Evolutionary conservation across 2,888 invertebrate species (phyloP).

Genomic region (Limenitis arthemis): DNA sequence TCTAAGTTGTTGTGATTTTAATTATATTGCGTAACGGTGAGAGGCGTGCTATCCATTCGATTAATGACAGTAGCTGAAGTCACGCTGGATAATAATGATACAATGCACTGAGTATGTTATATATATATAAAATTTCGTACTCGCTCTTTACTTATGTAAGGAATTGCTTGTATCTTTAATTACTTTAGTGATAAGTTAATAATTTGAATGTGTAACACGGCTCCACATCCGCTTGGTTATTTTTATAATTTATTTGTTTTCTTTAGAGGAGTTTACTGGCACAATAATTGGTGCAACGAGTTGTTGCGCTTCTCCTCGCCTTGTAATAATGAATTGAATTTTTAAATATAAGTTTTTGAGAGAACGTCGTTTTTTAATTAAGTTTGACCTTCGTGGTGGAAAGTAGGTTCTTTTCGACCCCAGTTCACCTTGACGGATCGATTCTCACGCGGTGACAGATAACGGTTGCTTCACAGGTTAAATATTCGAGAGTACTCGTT

Average conservation of each 20-base stretch:
- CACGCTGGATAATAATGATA: conserved; percentile 4
- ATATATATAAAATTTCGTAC: conserved; percentile 6
- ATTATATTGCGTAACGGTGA: conserved; percentile 30
- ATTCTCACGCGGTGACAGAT: conserved; percentile 42
- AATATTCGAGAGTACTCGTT: conserved; percentile 9
- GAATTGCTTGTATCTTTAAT: conserved; percentile 7
- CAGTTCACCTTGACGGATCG: conserved; percentile 47
- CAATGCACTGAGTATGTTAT: conserved; percentile 6
- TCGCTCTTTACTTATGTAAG: conserved; percentile 18
- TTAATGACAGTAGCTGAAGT: conserved; percentile 6
- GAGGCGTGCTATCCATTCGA: conserved; percentile 16
- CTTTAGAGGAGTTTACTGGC: conserved; percentile 17
- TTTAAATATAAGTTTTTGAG: conserved; percentile 49
- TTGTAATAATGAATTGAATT: conserved; percentile 28
- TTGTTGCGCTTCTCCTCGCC: conserved; percentile 21
- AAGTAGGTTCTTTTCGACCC: conserved; percentile 46
- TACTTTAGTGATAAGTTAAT: background rate
- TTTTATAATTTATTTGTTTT: conserved; percentile 14
- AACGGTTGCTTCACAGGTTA: conserved; percentile 21
- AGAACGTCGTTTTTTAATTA: conserved; percentile 40
- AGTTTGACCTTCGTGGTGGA: conserved; percentile 45
- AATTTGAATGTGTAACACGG: background rate
- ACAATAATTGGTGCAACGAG: conserved; percentile 13
- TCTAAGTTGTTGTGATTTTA: conserved; percentile 42
- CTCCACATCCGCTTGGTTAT: background rate